Conservation (phyloP, 1,140 invertebrate genomes). For the Drosophila saltans region DNA sequence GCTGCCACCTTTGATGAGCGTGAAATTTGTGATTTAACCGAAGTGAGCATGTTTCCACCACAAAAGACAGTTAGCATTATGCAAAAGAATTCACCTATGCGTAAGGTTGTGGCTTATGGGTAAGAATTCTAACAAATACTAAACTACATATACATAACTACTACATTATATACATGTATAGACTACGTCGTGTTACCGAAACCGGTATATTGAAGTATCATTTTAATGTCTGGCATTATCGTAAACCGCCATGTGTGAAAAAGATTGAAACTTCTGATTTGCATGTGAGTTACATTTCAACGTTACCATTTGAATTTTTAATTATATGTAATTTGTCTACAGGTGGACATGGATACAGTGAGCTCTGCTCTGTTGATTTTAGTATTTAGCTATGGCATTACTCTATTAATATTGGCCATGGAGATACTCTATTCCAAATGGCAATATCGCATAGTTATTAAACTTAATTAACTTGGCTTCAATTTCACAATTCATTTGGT, state of each 20-base stretch:
- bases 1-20: constrained; percentile 85
- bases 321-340: not conserved
- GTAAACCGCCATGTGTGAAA: constrained; percentile 84
- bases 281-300: constrained; percentile 71
- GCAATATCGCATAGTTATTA: constrained; percentile 50
- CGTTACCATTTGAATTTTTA: not conserved
- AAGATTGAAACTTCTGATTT: constrained; percentile 84
- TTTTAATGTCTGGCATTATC: constrained; percentile 84
- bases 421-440: constrained; percentile 82
- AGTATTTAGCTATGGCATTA: constrained; percentile 77
- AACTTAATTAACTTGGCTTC: constrained; percentile 42
- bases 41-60: constrained; percentile 85
- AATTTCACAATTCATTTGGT: constrained; percentile 60
- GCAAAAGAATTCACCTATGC: constrained; percentile 86
- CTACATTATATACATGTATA: constrained; percentile 36
- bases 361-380: constrained; percentile 84
- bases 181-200: constrained; percentile 84
- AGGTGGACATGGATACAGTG: constrained; percentile 83
- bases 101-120: constrained; percentile 87
- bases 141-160: too few relatives aligned
- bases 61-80: constrained; percentile 85
- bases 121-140: constrained; percentile 62
- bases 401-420: constrained; percentile 77
- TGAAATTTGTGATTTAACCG: constrained; percentile 86
- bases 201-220: constrained; percentile 84